phyloP scores from a whole-genome alignment of 2,113 vertebrate species.

The Pterocles orientalis region DNA sequence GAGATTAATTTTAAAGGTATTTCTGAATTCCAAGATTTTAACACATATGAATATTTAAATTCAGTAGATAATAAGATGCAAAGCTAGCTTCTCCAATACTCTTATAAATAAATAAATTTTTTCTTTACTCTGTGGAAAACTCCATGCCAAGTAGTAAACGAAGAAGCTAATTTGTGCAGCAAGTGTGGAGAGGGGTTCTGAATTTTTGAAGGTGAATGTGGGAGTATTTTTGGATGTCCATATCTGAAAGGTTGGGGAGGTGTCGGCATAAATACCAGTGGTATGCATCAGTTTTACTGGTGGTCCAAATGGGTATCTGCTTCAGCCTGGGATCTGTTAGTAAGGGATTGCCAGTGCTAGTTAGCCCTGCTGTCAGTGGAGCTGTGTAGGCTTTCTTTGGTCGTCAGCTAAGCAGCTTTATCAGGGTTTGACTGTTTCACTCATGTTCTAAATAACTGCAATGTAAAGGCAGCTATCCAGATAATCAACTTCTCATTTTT shows the following conservation, averaged over 20 bases:
- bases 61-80: neutral
- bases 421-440: neutral
- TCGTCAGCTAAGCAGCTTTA: neutral
- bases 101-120: neutral
- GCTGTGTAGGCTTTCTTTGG: neutral
- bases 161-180: neutral
- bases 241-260: neutral
- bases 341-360: neutral
- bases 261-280: neutral
- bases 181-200: fast-evolving
- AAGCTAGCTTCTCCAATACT: neutral
- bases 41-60: neutral
- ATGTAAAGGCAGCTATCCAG: neutral
- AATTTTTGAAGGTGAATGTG: neutral
- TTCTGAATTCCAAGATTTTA: neutral
- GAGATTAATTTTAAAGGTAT: neutral
- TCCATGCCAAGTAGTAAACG: neutral
- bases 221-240: neutral
- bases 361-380: neutral
- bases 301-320: neutral
- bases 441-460: neutral
- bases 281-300: neutral
- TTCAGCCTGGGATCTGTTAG: neutral
- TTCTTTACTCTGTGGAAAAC: neutral
- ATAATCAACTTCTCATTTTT: neutral